Base-by-base conservation (phyloP, 2,113 vertebrate genomes). In the Pampusana beccarii region DNA sequence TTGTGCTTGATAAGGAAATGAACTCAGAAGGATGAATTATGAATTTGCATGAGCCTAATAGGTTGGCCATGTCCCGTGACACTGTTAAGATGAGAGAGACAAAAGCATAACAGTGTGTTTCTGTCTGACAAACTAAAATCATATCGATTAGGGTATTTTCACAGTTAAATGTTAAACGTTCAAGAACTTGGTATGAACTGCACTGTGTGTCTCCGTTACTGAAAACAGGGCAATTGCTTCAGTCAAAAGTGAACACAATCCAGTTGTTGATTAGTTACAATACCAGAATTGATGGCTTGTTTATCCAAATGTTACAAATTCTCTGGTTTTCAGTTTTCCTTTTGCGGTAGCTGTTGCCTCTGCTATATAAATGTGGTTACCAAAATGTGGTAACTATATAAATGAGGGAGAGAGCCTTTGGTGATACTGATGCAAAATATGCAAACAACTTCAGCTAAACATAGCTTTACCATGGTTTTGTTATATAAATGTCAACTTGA, bases 401-500 rank as follows among this genome's bases (percentile, higher is more conserved):
- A 95, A 78, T 81, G 95, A 91, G 75, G 48, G 90, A 93, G 48
- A 79, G 65, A 75, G 86, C 66, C 70, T 89, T 82, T 89, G 88
- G 92, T 89, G 80, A 72, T 86, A 17, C 10, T 40, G 86, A 94
- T 92, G 80, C 83, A 89, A 96, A 96, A 88, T 93, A 96, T 96
- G 92, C 96, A 96, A 96, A 95, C 93, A 96, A 57, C 83, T 95
- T 91, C 4, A 11, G 91, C 96, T 96, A 95, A 97, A 95, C 95
- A 93, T 96, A 97, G 93, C 86, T 96, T 96, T 96, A 94, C 93
- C 75, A 79, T 86, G 89, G 72, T 92, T 97, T 96, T 96, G 95
- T 94, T 96, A 94, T 92, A 96, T 95, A 97, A 96, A 96, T 90
- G 95, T 97, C 95, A 97, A 51, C 83, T 94, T 65, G 69, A 94